Base-by-base conservation (phyloP, 2,797 vertebrate species). In the Lacerta bilineata region DNA sequence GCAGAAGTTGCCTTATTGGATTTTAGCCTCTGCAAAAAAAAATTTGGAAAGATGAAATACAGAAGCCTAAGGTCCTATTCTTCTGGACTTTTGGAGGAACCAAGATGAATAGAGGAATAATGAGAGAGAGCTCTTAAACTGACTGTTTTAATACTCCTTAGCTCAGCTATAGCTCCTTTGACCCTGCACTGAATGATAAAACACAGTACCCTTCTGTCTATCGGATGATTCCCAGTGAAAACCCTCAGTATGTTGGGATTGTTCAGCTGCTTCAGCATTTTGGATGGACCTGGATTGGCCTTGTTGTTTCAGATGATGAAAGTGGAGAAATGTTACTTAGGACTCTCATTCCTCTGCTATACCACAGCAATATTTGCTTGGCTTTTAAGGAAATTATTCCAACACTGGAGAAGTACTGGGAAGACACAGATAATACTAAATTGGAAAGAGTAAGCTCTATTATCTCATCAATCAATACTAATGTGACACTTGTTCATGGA, bases 231-330 rank as follows among this genome's bases (percentile, higher is more conserved):
- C 78, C 85, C 5, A 87, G 80, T 71, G 78, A 41, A 41, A 8
- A 4, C 8, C 1, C 1, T 23, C 77, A 80, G 27, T 74, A 59
- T 41, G 68, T 5, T 13, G 85, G 85, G 46, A 74, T 74, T 41
- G 25, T 87, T 36, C 46, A 41, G 10, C 18, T 87, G 10, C 46
- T 87, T 10, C 50, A 20, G 5, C 5, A 80, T 72, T 87, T 87
- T 68, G 66, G 78, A 23, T 87, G 85, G 85, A 80, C 9, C 15
- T 87, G 85, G 85, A 41, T 87, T 59, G 85, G 85, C 15, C 33
- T 87, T 1, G 39, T 87, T 41, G 2, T 72, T 59, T 72, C 78
- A 20, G 27, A 72, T 2, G 25, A 80, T n/a, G 78, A 87, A 0
- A 80, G 27, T 43, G 85, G 85, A 59, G 78, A 80, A 80, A 55